Base-by-base conservation (phyloP, 2,888 invertebrate genomes). In the Platycnemis pennipes region DNA sequence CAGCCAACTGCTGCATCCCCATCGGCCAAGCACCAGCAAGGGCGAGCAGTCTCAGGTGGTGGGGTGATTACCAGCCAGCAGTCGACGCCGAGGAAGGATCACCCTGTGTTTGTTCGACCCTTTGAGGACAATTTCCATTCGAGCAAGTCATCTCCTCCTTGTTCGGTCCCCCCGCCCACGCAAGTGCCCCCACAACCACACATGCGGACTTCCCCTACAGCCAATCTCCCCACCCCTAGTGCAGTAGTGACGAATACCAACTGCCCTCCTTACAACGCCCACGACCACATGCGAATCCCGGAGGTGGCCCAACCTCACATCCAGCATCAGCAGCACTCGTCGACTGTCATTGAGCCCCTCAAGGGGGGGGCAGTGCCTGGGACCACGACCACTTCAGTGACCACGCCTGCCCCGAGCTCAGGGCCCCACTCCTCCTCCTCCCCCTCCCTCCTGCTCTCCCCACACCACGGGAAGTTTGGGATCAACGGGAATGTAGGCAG, bases 111-210 rank as follows among this genome's bases (percentile, higher is more conserved):
- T 94, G 96, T 96, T 42, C 95, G 96, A 49, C 96, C 96, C 0
- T 96, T 96, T 95, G 96, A 96, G 94, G 96, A 96, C 94, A 96
- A 96, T 7, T 96, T 95, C 95, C 96, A 11, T 95, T 96, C n/a
- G 26, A 89, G 89, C 63, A 63, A 56, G 44, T 91, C 91, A 3
- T 77, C 77, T 77, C 77, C 94, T 22, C 94, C 89, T 63, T 56
- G 31, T 31, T 22, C 56, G 2, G 89, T 49, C 46, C 94, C 31
- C 11, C 94, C 77, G 22, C 91, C 89, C n/a, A 22, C 42, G 77
- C 69, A 91, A 56, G 69, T 69, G 69, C 69, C 69, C n/a, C 91
- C 16, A 2, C 91, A 56, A n/a, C 91, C 95, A 95, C 88, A 94
- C 94, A 94, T 95, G 95, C 69, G 95, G 95, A 86, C 94, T 94